These are phyloP conservation scores for Eupithecia insigniata DNA, from an alignment of 2,888 invertebrate genomes.

Conservation along the genomic window DNA sequence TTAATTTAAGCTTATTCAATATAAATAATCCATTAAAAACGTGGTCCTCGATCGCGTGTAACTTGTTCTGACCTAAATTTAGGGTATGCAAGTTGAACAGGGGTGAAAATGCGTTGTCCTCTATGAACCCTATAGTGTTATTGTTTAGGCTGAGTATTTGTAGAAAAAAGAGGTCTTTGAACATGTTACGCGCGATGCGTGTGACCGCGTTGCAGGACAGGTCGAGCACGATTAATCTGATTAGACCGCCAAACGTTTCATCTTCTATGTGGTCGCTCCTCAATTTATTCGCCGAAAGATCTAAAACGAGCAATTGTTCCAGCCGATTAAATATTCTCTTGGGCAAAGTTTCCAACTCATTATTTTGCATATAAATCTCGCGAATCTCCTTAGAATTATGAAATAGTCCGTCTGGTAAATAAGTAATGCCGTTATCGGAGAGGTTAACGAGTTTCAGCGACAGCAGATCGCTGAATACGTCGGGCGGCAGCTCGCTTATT, in stretches of 20 bases:
- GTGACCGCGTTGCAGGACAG: constrained; percentile 92
- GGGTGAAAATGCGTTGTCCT: constrained; percentile 93
- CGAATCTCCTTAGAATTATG: constrained; percentile 91
- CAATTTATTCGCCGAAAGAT: constrained; percentile 93
- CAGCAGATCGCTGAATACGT: constrained; percentile 90
- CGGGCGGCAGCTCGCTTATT: constrained; percentile 89
- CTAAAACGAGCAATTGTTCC: constrained; percentile 93
- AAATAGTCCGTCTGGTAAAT: constrained; percentile 92
- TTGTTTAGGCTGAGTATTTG: constrained; percentile 93
- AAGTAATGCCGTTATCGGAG: constrained; percentile 92
- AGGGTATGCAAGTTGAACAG: constrained; percentile 95
- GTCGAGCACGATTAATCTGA: constrained; percentile 93
- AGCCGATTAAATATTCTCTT: constrained; percentile 93
- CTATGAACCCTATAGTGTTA: constrained; percentile 92
- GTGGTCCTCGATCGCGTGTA: constrained; percentile 90
- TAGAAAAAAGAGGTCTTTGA: constrained; percentile 93
- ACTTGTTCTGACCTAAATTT: constrained; percentile 93
- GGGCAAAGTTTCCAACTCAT: constrained; percentile 92
- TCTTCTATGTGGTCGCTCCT: constrained; percentile 93
- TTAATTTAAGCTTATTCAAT: constrained; percentile 91
- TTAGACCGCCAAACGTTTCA: constrained; percentile 93
- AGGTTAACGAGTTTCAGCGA: constrained; percentile 92
- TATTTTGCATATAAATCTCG: constrained; percentile 93
- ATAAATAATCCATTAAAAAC: constrained; percentile 93
- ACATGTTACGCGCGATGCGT: constrained; percentile 91